Evolutionary conservation across 1,140 invertebrate species (phyloP).

Genomic region (Bursaphelenchus mucronatus): DNA sequence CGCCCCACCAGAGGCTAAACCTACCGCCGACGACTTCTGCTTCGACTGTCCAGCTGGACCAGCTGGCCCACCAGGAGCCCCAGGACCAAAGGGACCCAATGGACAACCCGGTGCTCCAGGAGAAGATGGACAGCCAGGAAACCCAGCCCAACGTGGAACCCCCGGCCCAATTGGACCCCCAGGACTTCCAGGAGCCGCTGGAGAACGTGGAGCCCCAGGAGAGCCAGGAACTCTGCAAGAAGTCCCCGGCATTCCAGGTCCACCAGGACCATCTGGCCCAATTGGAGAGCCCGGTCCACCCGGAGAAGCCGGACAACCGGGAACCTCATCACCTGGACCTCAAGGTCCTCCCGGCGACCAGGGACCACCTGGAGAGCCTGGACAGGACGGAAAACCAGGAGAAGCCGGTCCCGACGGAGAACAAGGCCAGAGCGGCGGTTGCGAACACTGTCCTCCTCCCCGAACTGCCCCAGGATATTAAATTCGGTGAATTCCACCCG

Average conservation of each 20-base stretch:
- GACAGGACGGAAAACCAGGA: conserved; percentile 16
- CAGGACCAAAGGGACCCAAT: too few relatives aligned
- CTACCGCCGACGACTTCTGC: conserved; percentile 17
- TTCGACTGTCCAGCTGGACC: conserved; percentile 24
- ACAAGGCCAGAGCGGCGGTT: too few relatives aligned
- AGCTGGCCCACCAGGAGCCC: too few relatives aligned
- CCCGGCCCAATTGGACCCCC: too few relatives aligned
- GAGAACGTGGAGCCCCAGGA: too few relatives aligned
- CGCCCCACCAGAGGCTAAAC: not conserved
- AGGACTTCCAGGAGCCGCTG: too few relatives aligned
- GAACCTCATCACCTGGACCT: not conserved
- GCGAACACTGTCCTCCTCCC: too few relatives aligned
- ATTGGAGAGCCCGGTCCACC: conserved; percentile 2
- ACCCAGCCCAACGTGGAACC: too few relatives aligned
- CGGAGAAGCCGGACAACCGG: not conserved
- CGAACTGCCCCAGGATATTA: too few relatives aligned
- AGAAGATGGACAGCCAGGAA: too few relatives aligned
- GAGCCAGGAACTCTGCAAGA: not conserved
- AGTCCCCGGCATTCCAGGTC: conserved; percentile 4
- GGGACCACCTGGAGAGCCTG: conserved; percentile 3
- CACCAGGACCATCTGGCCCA: not conserved
- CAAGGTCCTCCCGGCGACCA: not conserved
- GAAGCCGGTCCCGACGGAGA: not conserved
- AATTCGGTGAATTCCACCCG: not conserved
- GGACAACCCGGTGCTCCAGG: too few relatives aligned